A percentile compares a stretch with the other conserved stretches of the same genome.
phyloP scores from a whole-genome alignment of 2,113 vertebrate species.

The Pipra filicauda region DNA sequence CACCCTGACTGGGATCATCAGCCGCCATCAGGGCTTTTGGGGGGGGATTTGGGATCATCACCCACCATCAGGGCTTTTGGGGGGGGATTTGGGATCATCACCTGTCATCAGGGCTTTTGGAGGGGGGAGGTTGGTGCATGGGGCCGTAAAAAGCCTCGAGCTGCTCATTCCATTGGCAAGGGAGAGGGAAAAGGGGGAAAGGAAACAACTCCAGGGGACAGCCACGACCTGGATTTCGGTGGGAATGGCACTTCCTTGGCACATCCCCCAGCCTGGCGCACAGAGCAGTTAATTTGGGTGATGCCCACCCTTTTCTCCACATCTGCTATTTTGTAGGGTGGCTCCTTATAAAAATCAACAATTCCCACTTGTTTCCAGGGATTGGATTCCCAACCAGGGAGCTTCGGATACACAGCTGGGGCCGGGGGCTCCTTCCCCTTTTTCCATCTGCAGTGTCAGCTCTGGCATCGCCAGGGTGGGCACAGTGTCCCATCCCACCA shows the following conservation, averaged over 20 bases:
- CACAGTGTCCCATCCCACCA: rapidly evolving
- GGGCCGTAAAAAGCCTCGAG: slow-evolving; percentile 38
- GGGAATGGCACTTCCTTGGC: neutral
- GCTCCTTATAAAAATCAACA: neutral
- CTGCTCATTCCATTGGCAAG: slow-evolving; percentile 7
- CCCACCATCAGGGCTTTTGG: too few relatives aligned
- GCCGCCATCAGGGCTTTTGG: neutral
- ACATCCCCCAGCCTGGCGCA: neutral
- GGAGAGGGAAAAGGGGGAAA: neutral
- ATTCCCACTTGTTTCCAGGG: neutral
- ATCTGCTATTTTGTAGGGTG: neutral
- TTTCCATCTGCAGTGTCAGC: neutral
- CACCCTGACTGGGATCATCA: neutral
- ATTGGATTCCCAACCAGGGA: slow-evolving; percentile 18
- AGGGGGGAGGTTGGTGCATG: neutral
- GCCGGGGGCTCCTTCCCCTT: neutral
- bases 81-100: too few relatives aligned
- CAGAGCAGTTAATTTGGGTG: too few relatives aligned
- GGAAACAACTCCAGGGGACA: neutral
- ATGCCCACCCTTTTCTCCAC: neutral
- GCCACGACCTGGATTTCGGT: neutral
- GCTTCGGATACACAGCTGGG: neutral
- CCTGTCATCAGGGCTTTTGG: too few relatives aligned
- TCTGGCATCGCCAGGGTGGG: rapidly evolving
- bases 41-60: too few relatives aligned